Base-by-base conservation (phyloP, 1,140 invertebrate species). In the Coenobita brevimanus region DNA sequence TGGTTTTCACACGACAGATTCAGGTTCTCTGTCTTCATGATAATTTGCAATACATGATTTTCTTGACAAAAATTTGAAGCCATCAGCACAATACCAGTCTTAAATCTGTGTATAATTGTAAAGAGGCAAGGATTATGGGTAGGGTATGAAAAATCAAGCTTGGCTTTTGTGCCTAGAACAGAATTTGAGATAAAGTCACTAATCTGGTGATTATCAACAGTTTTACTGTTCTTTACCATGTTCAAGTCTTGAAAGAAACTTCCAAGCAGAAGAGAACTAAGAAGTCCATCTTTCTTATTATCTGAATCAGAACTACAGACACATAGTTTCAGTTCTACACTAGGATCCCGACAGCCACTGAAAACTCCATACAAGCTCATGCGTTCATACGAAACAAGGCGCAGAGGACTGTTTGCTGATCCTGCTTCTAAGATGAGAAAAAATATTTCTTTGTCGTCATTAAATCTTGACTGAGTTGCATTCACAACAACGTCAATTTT, bases 311-410 rank as follows among this genome's bases (percentile, higher is more conserved):
- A 27, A 30, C 80, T 80, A 54, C 89, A 90, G 24, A 83, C 57
- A 46, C 89, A 90, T 27, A 90, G 41, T 82, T 90, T 88, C 10
- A 79, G 43, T 50, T 90, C 85, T 41, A 90, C 89, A 83, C 15
- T 80, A 33, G 27, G 27, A 57, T 90, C 89, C 13, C 46, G 46
- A 62, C 89, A 90, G 10, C 4, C 69, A 13, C 41, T 78, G 46
- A 67, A 90, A 36, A 69, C 43, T 24, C 67, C 79, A 79, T 90
- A 89, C 6, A 79, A 15, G 64, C 50, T 90, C 24, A 87, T 82
- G 8, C 89, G 85, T 54, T 90, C 89, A 62, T 75, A 90, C 10
- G 83, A 81, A 17, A 88, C 38, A 10, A 90, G 75, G 38, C 81
- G 76, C 24, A 88, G n/a, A 17, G 69, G n/a, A 41, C 50, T 46